Conservation (phyloP, 1,140 invertebrate species). For the Eriocheir sinensis region DNA sequence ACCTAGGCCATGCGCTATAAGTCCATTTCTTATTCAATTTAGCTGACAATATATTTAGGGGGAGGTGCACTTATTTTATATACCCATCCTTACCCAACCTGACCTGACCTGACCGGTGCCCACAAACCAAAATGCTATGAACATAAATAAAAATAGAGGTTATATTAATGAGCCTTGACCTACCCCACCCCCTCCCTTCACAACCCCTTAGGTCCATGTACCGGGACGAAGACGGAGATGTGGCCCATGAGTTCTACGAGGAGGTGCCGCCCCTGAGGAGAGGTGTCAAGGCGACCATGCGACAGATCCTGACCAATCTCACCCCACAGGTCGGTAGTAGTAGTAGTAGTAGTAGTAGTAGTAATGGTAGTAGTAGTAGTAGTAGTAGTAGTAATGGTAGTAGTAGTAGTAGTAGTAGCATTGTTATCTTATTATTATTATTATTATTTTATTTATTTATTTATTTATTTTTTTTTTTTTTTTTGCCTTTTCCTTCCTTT, state of each 20-base stretch:
- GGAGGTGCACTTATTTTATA: too few relatives aligned
- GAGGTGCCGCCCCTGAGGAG: conserved; percentile 81
- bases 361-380: background rate
- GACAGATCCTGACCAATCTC: conserved; percentile 80
- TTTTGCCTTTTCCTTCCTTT: too few relatives aligned
- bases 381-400: conserved; percentile 25
- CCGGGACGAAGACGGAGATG: conserved; percentile 84
- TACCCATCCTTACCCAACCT: too few relatives aligned
- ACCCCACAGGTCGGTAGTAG: conserved; percentile 81
- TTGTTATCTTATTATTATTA: background rate
- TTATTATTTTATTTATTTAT: background rate
- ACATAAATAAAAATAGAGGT: too few relatives aligned
- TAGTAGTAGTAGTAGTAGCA: conserved; percentile 25
- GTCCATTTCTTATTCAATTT: too few relatives aligned
- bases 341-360: conserved; percentile 18
- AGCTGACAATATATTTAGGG: too few relatives aligned
- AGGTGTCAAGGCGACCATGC: conserved; percentile 81
- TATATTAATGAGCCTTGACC: too few relatives aligned
- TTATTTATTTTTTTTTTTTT: too few relatives aligned
- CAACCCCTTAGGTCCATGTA: conserved; percentile 82
- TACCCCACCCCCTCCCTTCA: background rate
- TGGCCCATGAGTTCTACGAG: conserved; percentile 84
- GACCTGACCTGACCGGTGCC: too few relatives aligned
- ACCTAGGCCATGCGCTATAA: too few relatives aligned
- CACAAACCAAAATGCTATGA: too few relatives aligned